Conservation (phyloP, 2,113 vertebrate genomes). For the Sprattus sprattus region DNA sequence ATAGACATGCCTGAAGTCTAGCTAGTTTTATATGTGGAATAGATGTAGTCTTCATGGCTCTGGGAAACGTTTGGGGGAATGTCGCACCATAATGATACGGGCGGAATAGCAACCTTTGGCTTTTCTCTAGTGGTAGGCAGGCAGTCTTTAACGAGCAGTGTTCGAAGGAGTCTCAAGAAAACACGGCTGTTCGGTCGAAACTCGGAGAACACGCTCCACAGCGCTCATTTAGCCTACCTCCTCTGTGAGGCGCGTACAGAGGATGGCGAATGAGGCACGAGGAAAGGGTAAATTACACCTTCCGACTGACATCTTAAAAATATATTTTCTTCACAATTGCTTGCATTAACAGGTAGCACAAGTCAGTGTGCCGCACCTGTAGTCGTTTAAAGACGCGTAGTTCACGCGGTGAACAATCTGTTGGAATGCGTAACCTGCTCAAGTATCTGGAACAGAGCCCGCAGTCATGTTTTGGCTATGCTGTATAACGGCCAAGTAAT, state of each 20-base stretch:
- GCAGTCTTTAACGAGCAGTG: conserved; percentile 54
- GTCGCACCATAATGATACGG: conserved; percentile 38
- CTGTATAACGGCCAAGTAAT: neutral
- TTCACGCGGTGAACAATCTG: conserved; percentile 50
- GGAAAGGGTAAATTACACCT: conserved; percentile 65
- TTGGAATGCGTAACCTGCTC: conserved; percentile 61
- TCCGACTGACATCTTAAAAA: neutral
- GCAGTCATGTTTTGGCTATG: neutral
- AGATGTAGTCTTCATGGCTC: conserved; percentile 22
- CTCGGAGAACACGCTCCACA: conserved; percentile 40
- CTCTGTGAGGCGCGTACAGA: conserved; percentile 27
- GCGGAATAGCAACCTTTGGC: conserved; percentile 36
- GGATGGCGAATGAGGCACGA: conserved; percentile 70
- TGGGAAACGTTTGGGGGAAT: conserved; percentile 46
- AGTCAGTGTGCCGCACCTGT: conserved; percentile 20
- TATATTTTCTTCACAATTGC: neutral
- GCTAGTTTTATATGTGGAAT: conserved; percentile 41
- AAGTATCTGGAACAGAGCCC: neutral
- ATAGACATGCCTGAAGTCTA: conserved; percentile 55
- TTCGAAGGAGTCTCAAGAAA: conserved; percentile 38
- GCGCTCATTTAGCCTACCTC: conserved; percentile 25
- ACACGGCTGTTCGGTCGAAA: conserved; percentile 44
- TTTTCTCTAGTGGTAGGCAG: conserved; percentile 31
- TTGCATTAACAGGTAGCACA: conserved; percentile 61
- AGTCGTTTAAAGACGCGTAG: conserved; percentile 26